Evolutionary conservation across 2,888 invertebrate species (phyloP).

Genomic region (Dryococelus australis): DNA sequence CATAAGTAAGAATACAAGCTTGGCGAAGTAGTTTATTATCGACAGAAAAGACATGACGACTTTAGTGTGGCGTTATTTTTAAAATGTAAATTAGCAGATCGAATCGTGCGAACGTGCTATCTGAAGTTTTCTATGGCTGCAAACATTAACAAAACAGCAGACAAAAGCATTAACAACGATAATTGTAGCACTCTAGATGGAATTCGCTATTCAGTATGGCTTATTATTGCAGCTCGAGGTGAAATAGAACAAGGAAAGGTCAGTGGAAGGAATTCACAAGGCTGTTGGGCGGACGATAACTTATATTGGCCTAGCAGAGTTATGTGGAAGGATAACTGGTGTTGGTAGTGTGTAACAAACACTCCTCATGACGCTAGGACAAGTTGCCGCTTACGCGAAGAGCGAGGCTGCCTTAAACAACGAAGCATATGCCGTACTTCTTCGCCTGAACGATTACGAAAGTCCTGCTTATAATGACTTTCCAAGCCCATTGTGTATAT

Average conservation of each 20-base stretch:
- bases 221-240: not conserved
- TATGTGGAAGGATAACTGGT: not conserved
- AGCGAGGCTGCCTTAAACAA: no score
- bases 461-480: no score
- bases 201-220: not conserved
- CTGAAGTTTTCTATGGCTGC: not conserved
- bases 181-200: not conserved
- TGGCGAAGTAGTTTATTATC: no score
- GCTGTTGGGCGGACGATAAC: not conserved
- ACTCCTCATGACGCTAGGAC: no score
- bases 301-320: not conserved
- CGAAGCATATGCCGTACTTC: no score
- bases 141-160: no score
- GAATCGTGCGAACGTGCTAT: not conserved
- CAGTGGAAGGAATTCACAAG: not conserved
- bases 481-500: no score
- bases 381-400: no score
- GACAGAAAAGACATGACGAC: no score
- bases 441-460: no score
- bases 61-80: not conserved
- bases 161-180: not conserved
- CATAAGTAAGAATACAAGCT: no score
- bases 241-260: not conserved
- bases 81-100: not conserved
- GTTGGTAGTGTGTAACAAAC: not conserved